These are phyloP conservation scores for Rhinella marina DNA, from an alignment of 2,797 vertebrate species.

Conservation along the genomic window DNA sequence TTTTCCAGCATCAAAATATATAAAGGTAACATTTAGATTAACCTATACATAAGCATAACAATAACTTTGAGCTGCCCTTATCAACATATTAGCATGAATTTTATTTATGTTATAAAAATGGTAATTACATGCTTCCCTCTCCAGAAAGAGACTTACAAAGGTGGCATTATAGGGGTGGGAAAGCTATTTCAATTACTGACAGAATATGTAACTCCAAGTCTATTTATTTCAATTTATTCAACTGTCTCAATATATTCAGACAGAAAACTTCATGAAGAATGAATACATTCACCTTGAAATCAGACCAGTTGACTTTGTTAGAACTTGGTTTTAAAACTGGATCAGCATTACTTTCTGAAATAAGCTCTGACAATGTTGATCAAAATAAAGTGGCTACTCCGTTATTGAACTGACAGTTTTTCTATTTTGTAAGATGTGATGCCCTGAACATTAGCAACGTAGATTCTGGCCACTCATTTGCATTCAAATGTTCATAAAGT, in stretches of 20 bases:
- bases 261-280: slow-evolving; percentile 78
- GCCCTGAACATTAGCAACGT: slow-evolving; percentile 73
- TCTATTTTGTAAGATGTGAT: slow-evolving; percentile 69
- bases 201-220: slow-evolving; percentile 79
- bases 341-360: slow-evolving; percentile 77
- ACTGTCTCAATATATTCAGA: slow-evolving; percentile 78
- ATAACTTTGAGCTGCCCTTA: slow-evolving; percentile 75
- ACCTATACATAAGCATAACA: slow-evolving; percentile 68
- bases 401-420: slow-evolving; percentile 80
- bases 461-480: slow-evolving; percentile 66
- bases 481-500: slow-evolving; percentile 60
- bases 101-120: slow-evolving; percentile 80
- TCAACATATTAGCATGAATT: slow-evolving; percentile 75
- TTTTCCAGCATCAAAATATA: slow-evolving; percentile 17
- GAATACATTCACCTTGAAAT: slow-evolving; percentile 87
- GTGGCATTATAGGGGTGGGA: slow-evolving; percentile 76
- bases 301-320: slow-evolving; percentile 79
- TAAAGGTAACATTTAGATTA: slow-evolving; percentile 20
- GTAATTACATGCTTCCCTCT: slow-evolving; percentile 78
- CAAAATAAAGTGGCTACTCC: slow-evolving; percentile 77
- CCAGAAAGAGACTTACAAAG: slow-evolving; percentile 74
- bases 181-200: slow-evolving; percentile 79
- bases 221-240: slow-evolving; percentile 86
- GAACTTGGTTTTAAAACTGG: slow-evolving; percentile 69
- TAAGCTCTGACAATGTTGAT: slow-evolving; percentile 80